A percentile compares a stretch with the other conserved stretches of the same genome.
Conservation (phyloP, 2,113 vertebrate species). For the Aptenodytes forsteri region DNA sequence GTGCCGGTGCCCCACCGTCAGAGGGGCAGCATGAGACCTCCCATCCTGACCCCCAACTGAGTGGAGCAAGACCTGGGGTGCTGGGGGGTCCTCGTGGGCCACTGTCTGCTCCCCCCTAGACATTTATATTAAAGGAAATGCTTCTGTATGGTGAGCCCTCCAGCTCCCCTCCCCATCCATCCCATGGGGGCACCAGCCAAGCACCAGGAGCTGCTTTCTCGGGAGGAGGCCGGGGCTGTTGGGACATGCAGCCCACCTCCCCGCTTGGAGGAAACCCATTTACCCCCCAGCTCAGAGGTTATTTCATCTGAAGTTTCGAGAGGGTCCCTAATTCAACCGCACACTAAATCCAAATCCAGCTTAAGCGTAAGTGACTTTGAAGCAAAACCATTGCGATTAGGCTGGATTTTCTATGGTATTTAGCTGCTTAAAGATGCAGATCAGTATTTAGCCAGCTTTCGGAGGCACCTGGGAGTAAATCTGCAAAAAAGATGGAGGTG, state of each 20-base stretch:
- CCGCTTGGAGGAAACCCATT: background rate
- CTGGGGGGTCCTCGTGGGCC: fast-evolving
- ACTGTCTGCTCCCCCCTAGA: background rate
- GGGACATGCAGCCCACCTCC: background rate
- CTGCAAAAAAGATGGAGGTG: background rate
- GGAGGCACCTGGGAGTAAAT: background rate
- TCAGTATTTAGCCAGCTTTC: background rate
- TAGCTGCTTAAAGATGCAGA: constrained; percentile 36
- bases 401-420: constrained; percentile 4
- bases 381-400: background rate
- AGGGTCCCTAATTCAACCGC: background rate
- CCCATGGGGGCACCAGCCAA: background rate
- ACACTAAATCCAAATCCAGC: background rate
- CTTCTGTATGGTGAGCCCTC: background rate
- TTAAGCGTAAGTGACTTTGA: background rate
- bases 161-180: background rate
- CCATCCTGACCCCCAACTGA: background rate
- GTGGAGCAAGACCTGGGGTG: background rate
- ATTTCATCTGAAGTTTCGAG: background rate
- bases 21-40: background rate
- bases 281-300: background rate
- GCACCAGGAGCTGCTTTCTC: background rate
- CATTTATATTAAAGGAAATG: background rate
- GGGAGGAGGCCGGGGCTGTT: background rate
- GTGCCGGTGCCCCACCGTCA: fast-evolving